phyloP scores from a whole-genome alignment of 2,888 invertebrate genomes.

The Melieria picta region DNA sequence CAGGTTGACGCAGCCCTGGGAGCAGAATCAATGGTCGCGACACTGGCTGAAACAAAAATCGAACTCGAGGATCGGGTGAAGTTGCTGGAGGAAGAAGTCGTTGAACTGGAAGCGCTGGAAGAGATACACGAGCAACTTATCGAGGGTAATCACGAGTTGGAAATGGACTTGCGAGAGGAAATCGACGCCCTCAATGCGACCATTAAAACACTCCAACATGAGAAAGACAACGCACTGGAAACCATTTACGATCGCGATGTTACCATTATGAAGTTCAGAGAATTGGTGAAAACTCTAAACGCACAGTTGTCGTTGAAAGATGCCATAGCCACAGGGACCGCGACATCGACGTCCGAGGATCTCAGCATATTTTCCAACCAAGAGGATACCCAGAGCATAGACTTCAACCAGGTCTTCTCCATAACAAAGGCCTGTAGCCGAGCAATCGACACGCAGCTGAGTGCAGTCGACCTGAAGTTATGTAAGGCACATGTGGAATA shows the following conservation, averaged over 20 bases:
- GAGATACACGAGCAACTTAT: slow-evolving; percentile 98
- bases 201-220: slow-evolving; percentile 81
- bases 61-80: slow-evolving; percentile 90
- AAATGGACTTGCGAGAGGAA: slow-evolving; percentile 93
- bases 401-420: slow-evolving; percentile 76
- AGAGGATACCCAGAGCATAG: slow-evolving; percentile 69
- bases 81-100: slow-evolving; percentile 88
- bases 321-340: slow-evolving; percentile 70
- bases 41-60: slow-evolving; percentile 91
- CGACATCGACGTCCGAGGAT: slow-evolving; percentile 66
- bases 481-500: slow-evolving; percentile 85
- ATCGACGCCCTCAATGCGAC: slow-evolving; percentile 87
- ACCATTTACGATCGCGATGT: slow-evolving; percentile 91
- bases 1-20: slow-evolving; percentile 97
- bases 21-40: slow-evolving; percentile 98
- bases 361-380: slow-evolving; percentile 57
- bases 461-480: slow-evolving; percentile 88
- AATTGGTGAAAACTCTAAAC: slow-evolving; percentile 88
- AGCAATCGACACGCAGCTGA: slow-evolving; percentile 89
- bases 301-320: slow-evolving; percentile 78
- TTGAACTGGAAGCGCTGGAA: slow-evolving; percentile 88
- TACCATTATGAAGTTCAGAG: slow-evolving; percentile 94
- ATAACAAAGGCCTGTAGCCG: slow-evolving; percentile 76
- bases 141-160: slow-evolving; percentile 91
- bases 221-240: slow-evolving; percentile 88